Evolutionary conservation across 35 echinoderm and acorn worm species (phyloP).

Genomic region (Antedon bifida): DNA sequence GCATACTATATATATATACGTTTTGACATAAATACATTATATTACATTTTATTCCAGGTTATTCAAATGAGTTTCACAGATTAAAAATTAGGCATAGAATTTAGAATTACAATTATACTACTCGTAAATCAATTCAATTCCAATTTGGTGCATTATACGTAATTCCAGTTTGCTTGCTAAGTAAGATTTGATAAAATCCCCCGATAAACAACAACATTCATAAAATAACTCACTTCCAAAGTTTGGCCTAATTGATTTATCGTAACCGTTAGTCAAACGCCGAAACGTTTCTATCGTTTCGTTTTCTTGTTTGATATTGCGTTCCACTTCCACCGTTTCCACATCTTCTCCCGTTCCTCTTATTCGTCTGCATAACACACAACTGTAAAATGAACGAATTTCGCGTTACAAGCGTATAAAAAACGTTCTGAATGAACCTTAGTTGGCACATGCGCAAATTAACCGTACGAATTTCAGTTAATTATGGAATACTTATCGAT

Average conservation of each 20-base stretch:
- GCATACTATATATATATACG: no score
- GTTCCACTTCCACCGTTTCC: background rate
- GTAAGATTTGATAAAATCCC: background rate
- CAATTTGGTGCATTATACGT: background rate
- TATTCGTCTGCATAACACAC: background rate
- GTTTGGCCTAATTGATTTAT: conserved; percentile 3
- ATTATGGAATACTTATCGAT: no score
- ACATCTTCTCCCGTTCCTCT: background rate
- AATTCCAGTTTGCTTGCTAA: background rate
- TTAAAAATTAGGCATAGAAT: no score
- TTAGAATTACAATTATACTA: no score
- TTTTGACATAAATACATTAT: no score
- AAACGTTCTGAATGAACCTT: no score
- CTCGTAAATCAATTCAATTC: background rate
- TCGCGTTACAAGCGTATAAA: no score
- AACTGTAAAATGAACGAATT: background rate
- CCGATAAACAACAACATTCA: background rate
- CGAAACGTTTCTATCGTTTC: background rate
- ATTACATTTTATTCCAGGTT: no score
- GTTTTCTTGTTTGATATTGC: conserved; percentile 1
- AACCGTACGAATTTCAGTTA: no score
- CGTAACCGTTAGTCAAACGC: background rate
- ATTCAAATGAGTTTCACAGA: no score
- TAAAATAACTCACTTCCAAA: conserved; percentile 8
- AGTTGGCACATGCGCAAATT: no score